Evolutionary conservation across 2,888 invertebrate species (phyloP).

Genomic region (Glaucopsyche alexis): DNA sequence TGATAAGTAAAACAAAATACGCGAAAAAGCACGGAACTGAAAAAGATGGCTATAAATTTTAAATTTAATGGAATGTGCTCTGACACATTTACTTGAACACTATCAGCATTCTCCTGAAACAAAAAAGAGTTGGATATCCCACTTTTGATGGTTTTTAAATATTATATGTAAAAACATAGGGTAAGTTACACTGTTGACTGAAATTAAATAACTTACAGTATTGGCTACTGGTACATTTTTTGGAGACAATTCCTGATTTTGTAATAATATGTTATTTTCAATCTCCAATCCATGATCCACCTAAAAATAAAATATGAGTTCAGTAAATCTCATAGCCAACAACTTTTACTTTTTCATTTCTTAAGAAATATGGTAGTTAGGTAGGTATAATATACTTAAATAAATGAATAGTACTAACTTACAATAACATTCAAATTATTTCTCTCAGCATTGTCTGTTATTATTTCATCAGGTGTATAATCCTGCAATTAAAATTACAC

Average conservation of each 20-base stretch:
- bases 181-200: neutral
- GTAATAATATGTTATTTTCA: neutral
- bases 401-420: neutral
- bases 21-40: too few relatives aligned
- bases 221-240: neutral
- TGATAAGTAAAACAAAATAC: too few relatives aligned
- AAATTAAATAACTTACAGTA: neutral
- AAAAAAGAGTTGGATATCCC: neutral
- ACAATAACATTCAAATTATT: neutral
- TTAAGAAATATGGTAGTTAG: neutral
- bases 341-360: neutral
- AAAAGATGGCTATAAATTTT: too few relatives aligned
- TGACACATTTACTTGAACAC: neutral
- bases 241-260: neutral
- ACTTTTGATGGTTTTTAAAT: too few relatives aligned
- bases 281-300: slow-evolving; percentile 1
- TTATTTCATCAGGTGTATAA: neutral
- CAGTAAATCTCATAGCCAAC: neutral
- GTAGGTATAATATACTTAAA: neutral
- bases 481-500: neutral
- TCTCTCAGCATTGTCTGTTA: neutral
- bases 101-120: neutral
- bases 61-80: neutral
- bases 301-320: neutral
- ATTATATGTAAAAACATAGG: too few relatives aligned